Base-by-base conservation (phyloP, 2,113 vertebrate genomes). In the Cinclus mexicanus region DNA sequence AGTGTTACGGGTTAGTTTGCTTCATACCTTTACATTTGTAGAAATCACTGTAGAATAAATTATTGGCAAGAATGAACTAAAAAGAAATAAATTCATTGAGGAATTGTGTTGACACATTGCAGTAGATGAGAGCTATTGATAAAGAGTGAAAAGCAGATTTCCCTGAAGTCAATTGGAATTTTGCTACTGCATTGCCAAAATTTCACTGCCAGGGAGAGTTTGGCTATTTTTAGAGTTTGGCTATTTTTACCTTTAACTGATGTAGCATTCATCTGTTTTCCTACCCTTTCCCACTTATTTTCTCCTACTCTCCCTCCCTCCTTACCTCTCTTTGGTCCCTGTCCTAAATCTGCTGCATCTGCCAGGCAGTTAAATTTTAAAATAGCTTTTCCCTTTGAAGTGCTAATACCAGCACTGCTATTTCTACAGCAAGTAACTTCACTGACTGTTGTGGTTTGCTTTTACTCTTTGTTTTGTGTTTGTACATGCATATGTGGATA, bases 351-450 rank as follows among this genome's bases (percentile, higher is more conserved):
- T 93, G 77, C 86, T 87, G 59, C 60, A 61, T 96, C 83, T 96
- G 96, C 87, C 90, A 94, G 78, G 92, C 92, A 95, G 96, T 96
- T 96, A 97, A 95, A 96, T 94, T 97, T 97, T 97, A 95, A 97
- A 97, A 94, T 93, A 96, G 76, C 29, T 70, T 87, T 96, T 92
- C 46, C 75, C 91, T 97, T 97, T 97, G 96, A 97, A 97, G 96
- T 96, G 97, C 90, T 97, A 97, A 97, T 97, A 69, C 57, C 61
- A 96, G 89, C 44, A 84, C 69, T 88, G 86, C 71, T 92, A 79
- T 94, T 97, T 95, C 94, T 93, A 23, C 55, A 82, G 68, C 59
- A 70, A 94, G 75, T 94, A 92, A 91, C 90, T 96, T 81, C 75
- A 84, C 88, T 20, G 39, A 77, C 60, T 79, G 81, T 90, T 88